Evolutionary conservation across 2,888 invertebrate genomes (phyloP).

Genomic region (Aphodius sticticus): DNA sequence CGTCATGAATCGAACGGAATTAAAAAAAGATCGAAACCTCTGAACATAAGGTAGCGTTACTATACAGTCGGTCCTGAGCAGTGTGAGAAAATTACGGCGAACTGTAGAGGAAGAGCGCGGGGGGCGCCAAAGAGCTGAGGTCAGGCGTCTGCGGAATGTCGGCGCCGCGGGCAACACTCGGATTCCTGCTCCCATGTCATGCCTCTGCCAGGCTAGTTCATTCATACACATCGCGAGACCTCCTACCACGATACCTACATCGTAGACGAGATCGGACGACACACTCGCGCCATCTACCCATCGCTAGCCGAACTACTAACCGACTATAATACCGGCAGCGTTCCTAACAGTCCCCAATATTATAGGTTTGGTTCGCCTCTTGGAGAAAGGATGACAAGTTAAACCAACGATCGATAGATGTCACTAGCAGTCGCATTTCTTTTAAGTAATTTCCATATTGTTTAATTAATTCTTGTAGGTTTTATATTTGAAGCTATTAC

Average conservation of each 20-base stretch:
- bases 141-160: slow-evolving; percentile 63
- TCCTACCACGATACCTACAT: slow-evolving; percentile 63
- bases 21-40: slow-evolving; percentile 6
- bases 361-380: background rate
- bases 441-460: background rate
- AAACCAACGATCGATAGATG: background rate
- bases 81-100: slow-evolving; percentile 36
- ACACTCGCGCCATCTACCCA: slow-evolving; percentile 43
- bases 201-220: slow-evolving; percentile 59
- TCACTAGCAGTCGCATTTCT: background rate
- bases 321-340: too few species aligned
- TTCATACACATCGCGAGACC: slow-evolving; percentile 64
- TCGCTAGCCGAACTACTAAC: slow-evolving; percentile 18
- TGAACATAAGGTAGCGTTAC: background rate
- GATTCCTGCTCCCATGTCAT: slow-evolving; percentile 63
- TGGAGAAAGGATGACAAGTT: background rate
- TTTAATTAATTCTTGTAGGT: background rate
- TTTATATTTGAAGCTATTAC: background rate
- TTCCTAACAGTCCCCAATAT: background rate
- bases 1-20: background rate
- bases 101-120: slow-evolving; percentile 40
- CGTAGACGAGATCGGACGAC: slow-evolving; percentile 31
- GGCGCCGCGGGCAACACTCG: slow-evolving; percentile 65
- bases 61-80: slow-evolving; percentile 5
- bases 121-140: slow-evolving; percentile 50